These are phyloP conservation scores for Eulemur mongoz DNA, from an alignment of 2,797 vertebrate genomes.

Conservation along the genomic window DNA sequence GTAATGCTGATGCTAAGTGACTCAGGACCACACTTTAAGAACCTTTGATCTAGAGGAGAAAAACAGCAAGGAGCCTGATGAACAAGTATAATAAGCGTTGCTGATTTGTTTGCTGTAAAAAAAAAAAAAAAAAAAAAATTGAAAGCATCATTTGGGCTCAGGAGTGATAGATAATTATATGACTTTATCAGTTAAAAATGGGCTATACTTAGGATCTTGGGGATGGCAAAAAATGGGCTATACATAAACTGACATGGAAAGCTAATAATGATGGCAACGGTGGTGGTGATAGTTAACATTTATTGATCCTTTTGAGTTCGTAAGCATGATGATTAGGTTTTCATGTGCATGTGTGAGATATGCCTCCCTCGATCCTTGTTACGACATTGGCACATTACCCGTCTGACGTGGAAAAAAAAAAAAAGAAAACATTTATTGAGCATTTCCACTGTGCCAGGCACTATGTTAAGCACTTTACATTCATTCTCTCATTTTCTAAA, in stretches of 20 bases:
- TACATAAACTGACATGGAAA: not conserved
- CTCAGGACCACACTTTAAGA: not conserved
- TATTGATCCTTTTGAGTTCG: not conserved
- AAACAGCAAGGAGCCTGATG: not conserved
- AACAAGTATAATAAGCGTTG: constrained; percentile 2
- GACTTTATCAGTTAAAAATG: not conserved
- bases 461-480: not conserved
- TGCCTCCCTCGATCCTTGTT: too few relatives aligned
- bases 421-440: not conserved
- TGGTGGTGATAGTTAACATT: not conserved
- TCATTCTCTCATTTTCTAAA: not conserved
- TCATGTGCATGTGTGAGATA: too few relatives aligned
- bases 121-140: not conserved
- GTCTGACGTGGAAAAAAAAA: too few relatives aligned
- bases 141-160: not conserved
- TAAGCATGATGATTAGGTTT: too few relatives aligned
- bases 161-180: not conserved
- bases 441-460: not conserved
- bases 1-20: not conserved
- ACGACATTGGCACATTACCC: too few relatives aligned
- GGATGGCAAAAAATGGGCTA: not conserved
- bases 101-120: constrained; percentile 32
- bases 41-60: not conserved
- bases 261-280: not conserved
- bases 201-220: not conserved